phyloP scores from a whole-genome alignment of 2,113 vertebrate species.

The Smithornis capensis region DNA sequence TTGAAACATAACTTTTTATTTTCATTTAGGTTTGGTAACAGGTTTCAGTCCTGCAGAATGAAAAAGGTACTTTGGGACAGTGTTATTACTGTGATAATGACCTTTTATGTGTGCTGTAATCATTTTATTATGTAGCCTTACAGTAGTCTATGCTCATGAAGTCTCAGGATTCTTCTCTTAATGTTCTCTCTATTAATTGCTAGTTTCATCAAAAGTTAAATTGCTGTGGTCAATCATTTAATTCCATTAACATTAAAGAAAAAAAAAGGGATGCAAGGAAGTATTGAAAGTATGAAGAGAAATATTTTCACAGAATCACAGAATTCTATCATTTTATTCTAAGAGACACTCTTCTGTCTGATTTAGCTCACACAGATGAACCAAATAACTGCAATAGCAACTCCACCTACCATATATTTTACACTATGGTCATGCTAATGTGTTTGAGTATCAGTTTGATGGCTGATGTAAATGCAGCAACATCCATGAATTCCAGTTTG shows the following conservation, averaged over 20 bases:
- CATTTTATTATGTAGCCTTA: conserved; percentile 19
- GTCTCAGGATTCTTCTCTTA: background rate
- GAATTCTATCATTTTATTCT: background rate
- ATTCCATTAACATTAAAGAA: background rate
- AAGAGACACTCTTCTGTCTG: background rate
- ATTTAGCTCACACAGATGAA: background rate
- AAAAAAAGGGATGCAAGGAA: background rate
- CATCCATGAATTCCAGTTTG: background rate
- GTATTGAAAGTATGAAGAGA: background rate
- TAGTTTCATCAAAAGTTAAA: conserved; percentile 17
- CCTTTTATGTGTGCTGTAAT: background rate
- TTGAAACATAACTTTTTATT: background rate
- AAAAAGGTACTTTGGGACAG: background rate
- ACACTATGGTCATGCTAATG: background rate
- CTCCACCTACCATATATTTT: background rate
- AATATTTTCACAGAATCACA: background rate
- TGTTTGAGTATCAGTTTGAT: background rate
- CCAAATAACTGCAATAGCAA: background rate
- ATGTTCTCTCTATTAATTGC: conserved; percentile 42
- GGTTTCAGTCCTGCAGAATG: background rate
- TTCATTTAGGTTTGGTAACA: background rate
- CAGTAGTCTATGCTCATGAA: conserved; percentile 36
- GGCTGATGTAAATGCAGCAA: background rate
- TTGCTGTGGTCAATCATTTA: background rate
- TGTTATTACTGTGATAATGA: background rate